Evolutionary conservation across 2,797 vertebrate genomes (phyloP).

Genomic region (Pteropus rufus): DNA sequence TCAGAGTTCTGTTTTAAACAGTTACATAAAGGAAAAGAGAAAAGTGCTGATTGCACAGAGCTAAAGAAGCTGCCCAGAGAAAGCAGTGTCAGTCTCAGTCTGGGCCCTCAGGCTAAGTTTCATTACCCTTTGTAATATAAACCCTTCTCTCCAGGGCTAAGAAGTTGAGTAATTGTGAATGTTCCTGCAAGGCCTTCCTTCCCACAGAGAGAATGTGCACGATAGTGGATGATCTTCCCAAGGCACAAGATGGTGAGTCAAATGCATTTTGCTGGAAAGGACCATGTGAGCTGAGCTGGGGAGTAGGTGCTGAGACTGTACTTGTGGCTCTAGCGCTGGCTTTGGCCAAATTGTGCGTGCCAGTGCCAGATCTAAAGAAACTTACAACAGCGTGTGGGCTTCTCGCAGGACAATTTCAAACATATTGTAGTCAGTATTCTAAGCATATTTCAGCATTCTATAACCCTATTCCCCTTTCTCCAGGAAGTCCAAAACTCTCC

Average conservation of each 20-base stretch:
- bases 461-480: background rate
- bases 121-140: conserved; percentile 20
- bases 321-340: background rate
- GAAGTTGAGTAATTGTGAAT: conserved; percentile 26
- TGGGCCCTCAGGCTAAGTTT: background rate
- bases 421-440: background rate
- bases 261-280: background rate
- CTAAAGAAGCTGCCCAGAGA: background rate
- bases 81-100: background rate
- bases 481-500: background rate
- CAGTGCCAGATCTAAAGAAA: no score
- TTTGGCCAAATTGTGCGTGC: background rate
- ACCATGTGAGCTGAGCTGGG: background rate
- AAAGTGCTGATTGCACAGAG: background rate
- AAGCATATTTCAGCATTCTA: background rate
- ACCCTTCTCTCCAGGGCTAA: conserved; percentile 17
- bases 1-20: background rate
- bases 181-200: background rate
- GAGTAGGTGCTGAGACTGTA: background rate
- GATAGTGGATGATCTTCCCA: background rate
- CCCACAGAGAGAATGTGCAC: background rate
- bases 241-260: background rate
- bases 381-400: background rate
- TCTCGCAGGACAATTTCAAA: background rate
- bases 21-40: background rate